Evolutionary conservation across 2,113 vertebrate species (phyloP), one percentile per base, ranked within the genome.

Genomic region (Campylomormyrus numenius): DNA sequence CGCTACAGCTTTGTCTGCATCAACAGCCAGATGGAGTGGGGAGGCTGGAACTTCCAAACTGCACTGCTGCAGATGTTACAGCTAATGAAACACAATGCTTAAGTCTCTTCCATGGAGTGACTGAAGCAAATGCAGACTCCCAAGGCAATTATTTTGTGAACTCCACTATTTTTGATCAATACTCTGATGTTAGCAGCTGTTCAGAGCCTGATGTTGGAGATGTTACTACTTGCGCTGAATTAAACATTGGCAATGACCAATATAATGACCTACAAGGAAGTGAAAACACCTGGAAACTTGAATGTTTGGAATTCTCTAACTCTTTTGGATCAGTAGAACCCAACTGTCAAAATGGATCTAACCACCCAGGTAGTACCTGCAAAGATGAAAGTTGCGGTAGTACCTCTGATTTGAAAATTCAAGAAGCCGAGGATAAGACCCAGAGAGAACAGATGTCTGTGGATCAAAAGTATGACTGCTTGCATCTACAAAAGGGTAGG

Each of bases 101-200:
- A 3, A 91, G 70, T 91, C 85, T 91, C 48, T 91, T 91, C 86
- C 83, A 92, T 31, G 91, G 92, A 88, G 62, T 90, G 31, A 91
- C 93, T 92, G 90, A 91, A 88, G 70, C 62, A 52, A 21, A 70
- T 48, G 48, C 88, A 87, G 87, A 94, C 88, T 92, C 94, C n/a
- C 91, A 94, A 89, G 87, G 93, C 87, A 93, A 95, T 87, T 92
- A 92, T 93, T 91, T 85, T 88, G 89, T 93, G 13, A 87, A 90
- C 50, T 50, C 91, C 88, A 91, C 91, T 15, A 91, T 91, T 93
- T 91, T 94, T 85, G 94, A 93, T 3, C 91, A 93, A 89, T 96
- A 93, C 90, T 95, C 95, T 0, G 94, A 95, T 92, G 92, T 95
- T 77, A 95, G 94, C 90, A 96, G 93, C 90, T 95, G 94, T 90